Evolutionary conservation across 2,888 invertebrate species (phyloP).

Genomic region (Polia nebulosa): DNA sequence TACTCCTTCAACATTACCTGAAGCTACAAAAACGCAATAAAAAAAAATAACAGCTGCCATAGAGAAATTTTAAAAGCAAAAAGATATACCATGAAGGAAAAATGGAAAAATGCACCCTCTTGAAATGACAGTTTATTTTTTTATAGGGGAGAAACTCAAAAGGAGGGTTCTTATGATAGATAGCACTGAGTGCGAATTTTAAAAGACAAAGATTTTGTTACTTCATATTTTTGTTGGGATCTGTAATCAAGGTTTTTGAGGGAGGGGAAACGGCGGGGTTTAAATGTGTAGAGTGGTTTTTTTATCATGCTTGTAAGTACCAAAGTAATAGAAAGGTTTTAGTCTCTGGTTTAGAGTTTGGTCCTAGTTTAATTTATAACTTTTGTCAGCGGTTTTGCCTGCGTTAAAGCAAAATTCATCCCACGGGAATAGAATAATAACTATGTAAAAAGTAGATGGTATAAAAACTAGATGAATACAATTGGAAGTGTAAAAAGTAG

Average conservation of each 20-base stretch:
- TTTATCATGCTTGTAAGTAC: slow-evolving; percentile 12
- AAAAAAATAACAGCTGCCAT: slow-evolving; percentile 48
- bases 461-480: too few relatives aligned
- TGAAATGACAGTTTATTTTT: slow-evolving; percentile 67
- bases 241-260: slow-evolving; percentile 56
- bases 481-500: too few relatives aligned
- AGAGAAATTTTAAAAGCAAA: slow-evolving; percentile 48
- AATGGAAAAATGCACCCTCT: slow-evolving; percentile 60
- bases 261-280: slow-evolving; percentile 1
- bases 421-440: too few relatives aligned
- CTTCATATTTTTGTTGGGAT: slow-evolving; percentile 58
- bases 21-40: slow-evolving; percentile 41
- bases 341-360: not conserved
- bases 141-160: slow-evolving; percentile 56
- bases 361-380: too few relatives aligned
- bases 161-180: slow-evolving; percentile 62
- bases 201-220: slow-evolving; percentile 64
- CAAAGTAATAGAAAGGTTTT: not conserved
- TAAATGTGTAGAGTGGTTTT: slow-evolving; percentile 31
- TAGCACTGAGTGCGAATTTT: slow-evolving; percentile 59
- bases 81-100: slow-evolving; percentile 40
- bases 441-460: too few relatives aligned
- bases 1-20: slow-evolving; percentile 43
- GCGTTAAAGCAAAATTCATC: too few relatives aligned
- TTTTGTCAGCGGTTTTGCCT: too few relatives aligned